phyloP scores from a whole-genome alignment of 2,888 invertebrate species.

The Polymixis lichenea region DNA sequence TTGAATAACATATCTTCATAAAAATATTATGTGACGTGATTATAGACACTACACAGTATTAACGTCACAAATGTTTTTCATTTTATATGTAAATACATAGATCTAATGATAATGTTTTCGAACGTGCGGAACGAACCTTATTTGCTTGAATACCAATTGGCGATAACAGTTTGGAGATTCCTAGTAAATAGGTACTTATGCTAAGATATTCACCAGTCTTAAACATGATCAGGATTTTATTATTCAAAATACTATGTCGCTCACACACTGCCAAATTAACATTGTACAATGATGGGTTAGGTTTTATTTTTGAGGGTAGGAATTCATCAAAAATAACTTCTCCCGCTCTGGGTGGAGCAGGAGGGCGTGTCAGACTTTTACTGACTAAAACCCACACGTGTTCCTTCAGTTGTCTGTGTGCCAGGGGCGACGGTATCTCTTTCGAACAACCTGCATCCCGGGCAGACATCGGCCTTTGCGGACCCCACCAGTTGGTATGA shows the following conservation, averaged over 20 bases:
- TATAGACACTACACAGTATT: background rate
- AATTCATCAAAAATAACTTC: too few species aligned
- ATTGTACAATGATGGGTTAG: background rate
- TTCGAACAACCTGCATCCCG: too few species aligned
- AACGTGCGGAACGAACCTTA: slow-evolving; percentile 13
- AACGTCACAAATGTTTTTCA: slow-evolving; percentile 59
- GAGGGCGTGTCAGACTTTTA: too few species aligned
- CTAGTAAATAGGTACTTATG: slow-evolving; percentile 4
- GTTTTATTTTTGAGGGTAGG: too few species aligned
- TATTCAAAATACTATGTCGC: background rate
- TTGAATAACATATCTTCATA: slow-evolving; percentile 34
- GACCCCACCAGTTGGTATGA: too few species aligned
- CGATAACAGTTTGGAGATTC: slow-evolving; percentile 9
- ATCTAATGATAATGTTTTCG: slow-evolving; percentile 31
- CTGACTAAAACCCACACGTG: too few species aligned
- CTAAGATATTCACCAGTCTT: slow-evolving; percentile 14
- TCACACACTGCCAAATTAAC: background rate
- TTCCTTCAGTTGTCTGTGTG: too few species aligned
- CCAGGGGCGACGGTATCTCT: too few species aligned
- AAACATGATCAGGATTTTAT: slow-evolving; percentile 10
- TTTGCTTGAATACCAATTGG: slow-evolving; percentile 29
- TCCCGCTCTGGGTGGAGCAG: too few species aligned
- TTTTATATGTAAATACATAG: slow-evolving; percentile 23
- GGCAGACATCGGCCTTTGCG: too few species aligned
- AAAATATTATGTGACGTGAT: slow-evolving; percentile 52